These are phyloP conservation scores for Struthidea cinerea DNA, from an alignment of 2,113 vertebrate species.

Conservation along the genomic window DNA sequence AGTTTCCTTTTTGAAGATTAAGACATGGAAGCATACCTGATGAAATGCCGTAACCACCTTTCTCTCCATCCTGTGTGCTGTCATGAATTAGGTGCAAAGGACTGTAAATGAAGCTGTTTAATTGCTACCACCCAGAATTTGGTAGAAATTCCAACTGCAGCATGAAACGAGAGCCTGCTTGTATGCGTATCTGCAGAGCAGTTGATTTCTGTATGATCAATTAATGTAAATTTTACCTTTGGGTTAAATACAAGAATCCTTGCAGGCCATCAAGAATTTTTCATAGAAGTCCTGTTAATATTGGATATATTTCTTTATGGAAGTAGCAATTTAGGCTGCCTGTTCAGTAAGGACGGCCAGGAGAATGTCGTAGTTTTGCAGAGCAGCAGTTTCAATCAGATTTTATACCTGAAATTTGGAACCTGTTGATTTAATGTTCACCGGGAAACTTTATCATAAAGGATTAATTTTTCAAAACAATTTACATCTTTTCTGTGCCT, in stretches of 20 bases:
- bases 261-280: background rate
- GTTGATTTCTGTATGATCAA: background rate
- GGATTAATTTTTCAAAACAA: background rate
- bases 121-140: background rate
- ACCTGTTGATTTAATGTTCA: background rate
- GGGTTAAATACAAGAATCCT: background rate
- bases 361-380: background rate
- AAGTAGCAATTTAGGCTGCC: background rate
- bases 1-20: background rate
- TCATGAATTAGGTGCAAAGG: background rate
- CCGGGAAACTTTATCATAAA: background rate
- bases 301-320: background rate
- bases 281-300: background rate
- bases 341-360: background rate
- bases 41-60: background rate
- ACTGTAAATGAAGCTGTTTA: background rate
- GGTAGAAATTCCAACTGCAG: background rate
- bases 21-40: background rate
- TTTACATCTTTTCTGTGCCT: background rate
- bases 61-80: background rate
- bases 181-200: background rate
- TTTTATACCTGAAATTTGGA: background rate
- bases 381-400: background rate
- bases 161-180: background rate
- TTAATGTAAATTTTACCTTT: background rate